A percentile compares a stretch with the other conserved stretches of the same genome.
These are phyloP conservation scores for Buathra laborator DNA, from an alignment of 2,888 invertebrate species.

Conservation along the genomic window DNA sequence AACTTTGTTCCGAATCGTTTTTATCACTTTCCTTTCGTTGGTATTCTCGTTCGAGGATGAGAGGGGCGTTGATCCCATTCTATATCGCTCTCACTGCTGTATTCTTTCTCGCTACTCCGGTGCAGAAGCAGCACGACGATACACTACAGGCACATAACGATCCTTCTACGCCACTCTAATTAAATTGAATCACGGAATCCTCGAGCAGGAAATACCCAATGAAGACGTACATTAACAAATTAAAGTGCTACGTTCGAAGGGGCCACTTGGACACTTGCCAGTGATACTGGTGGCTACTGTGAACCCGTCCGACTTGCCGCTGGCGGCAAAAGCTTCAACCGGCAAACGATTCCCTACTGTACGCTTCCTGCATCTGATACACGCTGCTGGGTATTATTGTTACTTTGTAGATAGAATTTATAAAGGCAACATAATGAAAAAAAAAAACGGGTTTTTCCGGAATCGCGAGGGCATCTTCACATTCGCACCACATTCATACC, in stretches of 20 bases:
- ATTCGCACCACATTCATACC: not conserved
- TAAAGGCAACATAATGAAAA: not conserved
- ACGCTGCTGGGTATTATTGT: not conserved
- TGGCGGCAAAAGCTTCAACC: conserved; percentile 47
- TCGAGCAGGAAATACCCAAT: conserved; percentile 81
- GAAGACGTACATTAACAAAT: conserved; percentile 82
- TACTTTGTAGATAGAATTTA: not conserved
- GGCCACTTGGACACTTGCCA: conserved; percentile 79
- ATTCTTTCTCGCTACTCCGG: conserved; percentile 1
- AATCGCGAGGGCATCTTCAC: not conserved
- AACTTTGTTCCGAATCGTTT: conserved; percentile 9
- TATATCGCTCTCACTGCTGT: not conserved
- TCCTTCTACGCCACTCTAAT: conserved; percentile 78
- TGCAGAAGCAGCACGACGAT: conserved; percentile 7
- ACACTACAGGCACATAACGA: conserved; percentile 66
- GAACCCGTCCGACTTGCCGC: not conserved
- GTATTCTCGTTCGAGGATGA: not conserved
- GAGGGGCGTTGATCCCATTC: conserved; percentile 23
- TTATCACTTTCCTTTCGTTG: not conserved
- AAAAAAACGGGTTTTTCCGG: not conserved
- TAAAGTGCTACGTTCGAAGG: conserved; percentile 79
- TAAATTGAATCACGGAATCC: conserved; percentile 82
- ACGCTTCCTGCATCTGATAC: not conserved
- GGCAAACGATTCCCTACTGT: conserved; percentile 5
- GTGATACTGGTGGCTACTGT: conserved; percentile 46